Base-by-base conservation (phyloP, 2,888 invertebrate genomes). In the Nymphalis c-album region DNA sequence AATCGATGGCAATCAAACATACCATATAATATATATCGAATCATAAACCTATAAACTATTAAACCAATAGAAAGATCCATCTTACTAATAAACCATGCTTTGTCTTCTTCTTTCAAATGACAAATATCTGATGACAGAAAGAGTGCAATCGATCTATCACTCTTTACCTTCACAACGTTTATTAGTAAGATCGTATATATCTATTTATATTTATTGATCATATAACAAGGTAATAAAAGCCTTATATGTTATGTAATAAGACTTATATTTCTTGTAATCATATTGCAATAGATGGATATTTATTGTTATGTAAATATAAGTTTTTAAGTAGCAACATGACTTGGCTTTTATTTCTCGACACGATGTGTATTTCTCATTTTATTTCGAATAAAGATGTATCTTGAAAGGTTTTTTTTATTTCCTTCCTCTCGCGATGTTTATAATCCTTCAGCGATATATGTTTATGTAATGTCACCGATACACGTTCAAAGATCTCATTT, bases 351-450 rank as follows among this genome's bases (percentile, higher is more conserved):
- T 86, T 85, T 79, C 68, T 55, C 55, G 79, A 61, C 71, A 74
- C 74, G 73, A 75, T 80, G 76, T 76, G 64, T 73, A 61, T 74
- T 69, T 71, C 59, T 40, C 58, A 58, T 40, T 20, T 61, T 67
- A 64, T 53, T 65, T 70, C 72, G 59, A 88, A 86, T 87, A 89
- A 89, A 88, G 87, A 87, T 88, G 88, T 88, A 87, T 45, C 35
- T 13, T 60, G 22, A 46, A 20, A 45, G n/a, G 46, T 60, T 63
- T 63, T 58, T 63, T 62, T 69, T 66, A 59, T 70, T 50, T 55
- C 31, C 31, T 17, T 35, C 20, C 18, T 50, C 26, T 8, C 46
- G 8, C 17, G n/a, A 48, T 57, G 8, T 55, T 60, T 7, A 60
- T 47, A 55, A 31, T 55, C 31, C 17, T 55, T 48, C 18, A n/a